A percentile compares a stretch with the other conserved stretches of the same genome.
These are phyloP conservation scores for Sitta europaea DNA, from an alignment of 2,113 vertebrate genomes.

Conservation along the genomic window DNA sequence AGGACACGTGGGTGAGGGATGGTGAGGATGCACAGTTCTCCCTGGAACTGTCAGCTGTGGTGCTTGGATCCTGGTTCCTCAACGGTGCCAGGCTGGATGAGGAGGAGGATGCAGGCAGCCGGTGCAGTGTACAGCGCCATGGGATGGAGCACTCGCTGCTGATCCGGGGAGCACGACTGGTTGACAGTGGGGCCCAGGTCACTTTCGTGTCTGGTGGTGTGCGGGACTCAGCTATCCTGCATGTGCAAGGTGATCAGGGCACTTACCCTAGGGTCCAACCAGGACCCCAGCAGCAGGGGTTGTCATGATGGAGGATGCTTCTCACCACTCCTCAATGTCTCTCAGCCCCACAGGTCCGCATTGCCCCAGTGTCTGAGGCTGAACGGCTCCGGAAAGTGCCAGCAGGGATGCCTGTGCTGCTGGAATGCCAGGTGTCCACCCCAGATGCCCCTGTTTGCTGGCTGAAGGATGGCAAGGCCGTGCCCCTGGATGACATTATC, in stretches of 20 bases:
- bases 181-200: constrained; percentile 82
- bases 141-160: constrained; percentile 82
- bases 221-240: constrained; percentile 82
- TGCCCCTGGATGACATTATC: constrained; percentile 59
- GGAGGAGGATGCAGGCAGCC: constrained; percentile 65
- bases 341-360: constrained; percentile 6
- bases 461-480: constrained; percentile 84
- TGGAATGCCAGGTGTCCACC: constrained; percentile 87
- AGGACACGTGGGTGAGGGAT: constrained; percentile 77
- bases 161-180: constrained; percentile 74
- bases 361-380: not conserved
- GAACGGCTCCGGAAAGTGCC: not conserved
- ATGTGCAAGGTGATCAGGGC: constrained; percentile 82
- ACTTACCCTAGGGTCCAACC: accelerated
- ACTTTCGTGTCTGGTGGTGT: constrained; percentile 84
- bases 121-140: constrained; percentile 66
- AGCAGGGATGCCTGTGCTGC: constrained; percentile 76
- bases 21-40: constrained; percentile 84
- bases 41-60: constrained; percentile 84
- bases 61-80: constrained; percentile 87
- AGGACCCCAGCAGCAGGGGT: not conserved
- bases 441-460: constrained; percentile 76
- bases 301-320: not conserved
- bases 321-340: accelerated
- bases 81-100: constrained; percentile 76